Evolutionary conservation across 1,140 invertebrate species (phyloP).

Genomic region (Drosophila kohkoa): DNA sequence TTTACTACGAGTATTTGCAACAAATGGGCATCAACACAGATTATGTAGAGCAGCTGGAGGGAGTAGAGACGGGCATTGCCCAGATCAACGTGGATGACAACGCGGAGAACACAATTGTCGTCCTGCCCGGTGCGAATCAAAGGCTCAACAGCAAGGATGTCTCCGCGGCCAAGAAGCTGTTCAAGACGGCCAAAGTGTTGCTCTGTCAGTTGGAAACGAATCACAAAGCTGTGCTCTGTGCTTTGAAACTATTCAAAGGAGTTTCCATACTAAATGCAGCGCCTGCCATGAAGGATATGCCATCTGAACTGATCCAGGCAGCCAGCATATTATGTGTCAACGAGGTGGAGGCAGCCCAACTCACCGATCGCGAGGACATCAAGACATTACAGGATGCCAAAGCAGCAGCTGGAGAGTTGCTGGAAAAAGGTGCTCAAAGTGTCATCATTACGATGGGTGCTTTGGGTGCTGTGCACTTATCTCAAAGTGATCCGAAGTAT

Average conservation of each 20-base stretch:
- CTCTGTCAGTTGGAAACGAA: slow-evolving; percentile 95
- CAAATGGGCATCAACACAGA: slow-evolving; percentile 88
- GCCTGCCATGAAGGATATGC: slow-evolving; percentile 88
- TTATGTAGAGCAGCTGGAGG: slow-evolving; percentile 82
- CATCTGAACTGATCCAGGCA: slow-evolving; percentile 87
- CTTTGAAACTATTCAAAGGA: slow-evolving; percentile 91
- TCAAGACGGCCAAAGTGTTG: slow-evolving; percentile 84
- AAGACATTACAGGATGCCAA: slow-evolving; percentile 85
- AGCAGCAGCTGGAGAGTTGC: slow-evolving; percentile 87
- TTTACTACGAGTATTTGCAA: slow-evolving; percentile 88
- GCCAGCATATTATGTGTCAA: slow-evolving; percentile 96
- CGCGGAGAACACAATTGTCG: slow-evolving; percentile 96
- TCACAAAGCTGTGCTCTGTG: slow-evolving; percentile 89
- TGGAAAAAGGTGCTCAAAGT: slow-evolving; percentile 89
- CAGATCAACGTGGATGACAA: slow-evolving; percentile 91
- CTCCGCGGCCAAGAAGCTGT: slow-evolving; percentile 21
- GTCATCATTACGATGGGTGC: slow-evolving; percentile 94
- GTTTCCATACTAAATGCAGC: slow-evolving; percentile 93
- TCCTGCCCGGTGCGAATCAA: slow-evolving; percentile 94
- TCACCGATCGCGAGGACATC: slow-evolving; percentile 87
- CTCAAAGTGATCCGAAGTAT: slow-evolving; percentile 84
- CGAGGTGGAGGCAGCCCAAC: slow-evolving; percentile 92
- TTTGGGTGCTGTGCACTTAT: slow-evolving; percentile 89
- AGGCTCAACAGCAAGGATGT: slow-evolving; percentile 89
- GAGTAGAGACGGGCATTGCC: slow-evolving; percentile 89